Percentiles rank a stretch among this genome's conserved stretches.
phyloP scores from a whole-genome alignment of 30 jellyfish, hydroid and myxozoan species.

The Hydractinia echinata region DNA sequence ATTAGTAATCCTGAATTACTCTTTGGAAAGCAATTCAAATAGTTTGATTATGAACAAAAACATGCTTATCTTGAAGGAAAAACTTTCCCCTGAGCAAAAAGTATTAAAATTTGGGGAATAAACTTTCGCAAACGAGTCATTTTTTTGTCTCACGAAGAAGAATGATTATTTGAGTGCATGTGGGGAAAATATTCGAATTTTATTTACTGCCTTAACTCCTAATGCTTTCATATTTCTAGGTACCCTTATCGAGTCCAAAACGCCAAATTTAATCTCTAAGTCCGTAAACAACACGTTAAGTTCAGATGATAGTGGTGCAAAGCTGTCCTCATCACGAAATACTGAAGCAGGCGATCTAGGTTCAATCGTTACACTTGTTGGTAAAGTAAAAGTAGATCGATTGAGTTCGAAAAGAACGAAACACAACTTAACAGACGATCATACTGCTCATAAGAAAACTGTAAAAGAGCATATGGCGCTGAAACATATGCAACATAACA shows the following conservation, averaged over 20 bases:
- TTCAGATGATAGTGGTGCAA: constrained; percentile 33
- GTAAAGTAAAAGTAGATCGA: constrained; percentile 72
- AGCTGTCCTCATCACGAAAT: constrained; percentile 19
- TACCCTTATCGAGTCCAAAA: constrained; percentile 16
- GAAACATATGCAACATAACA: constrained; percentile 63
- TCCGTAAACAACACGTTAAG: constrained; percentile 46
- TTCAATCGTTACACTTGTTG: constrained; percentile 84
- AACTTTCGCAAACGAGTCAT: too few relatives aligned
- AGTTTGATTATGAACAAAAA: too few relatives aligned
- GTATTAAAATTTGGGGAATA: too few relatives aligned
- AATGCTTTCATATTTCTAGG: constrained; percentile 6
- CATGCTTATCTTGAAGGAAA: too few relatives aligned
- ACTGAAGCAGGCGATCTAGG: constrained; percentile 76
- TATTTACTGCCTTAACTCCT: neutral
- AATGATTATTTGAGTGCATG: too few relatives aligned
- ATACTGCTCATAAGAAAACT: constrained; percentile 71
- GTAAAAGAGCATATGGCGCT: constrained; percentile 69
- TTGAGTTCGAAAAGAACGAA: constrained; percentile 58
- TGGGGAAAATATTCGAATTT: neutral
- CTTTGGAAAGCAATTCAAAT: too few relatives aligned
- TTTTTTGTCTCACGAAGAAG: too few relatives aligned
- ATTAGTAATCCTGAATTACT: too few relatives aligned
- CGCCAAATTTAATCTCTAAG: constrained; percentile 47
- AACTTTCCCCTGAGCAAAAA: too few relatives aligned
- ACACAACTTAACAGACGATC: constrained; percentile 37